Base-by-base conservation (phyloP, 2,797 vertebrate species). In the Thamnophis elegans region DNA sequence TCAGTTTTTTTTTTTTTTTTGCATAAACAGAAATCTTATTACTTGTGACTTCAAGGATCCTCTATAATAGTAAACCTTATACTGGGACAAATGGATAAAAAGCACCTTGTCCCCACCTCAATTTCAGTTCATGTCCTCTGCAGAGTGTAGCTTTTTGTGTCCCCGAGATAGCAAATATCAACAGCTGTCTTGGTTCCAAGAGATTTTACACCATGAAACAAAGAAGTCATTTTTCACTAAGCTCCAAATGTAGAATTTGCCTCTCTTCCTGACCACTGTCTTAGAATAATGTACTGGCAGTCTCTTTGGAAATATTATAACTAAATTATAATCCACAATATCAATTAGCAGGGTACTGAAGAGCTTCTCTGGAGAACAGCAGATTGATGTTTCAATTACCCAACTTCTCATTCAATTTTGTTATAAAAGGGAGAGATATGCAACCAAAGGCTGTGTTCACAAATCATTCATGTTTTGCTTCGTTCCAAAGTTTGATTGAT, bases 281-380 rank as follows among this genome's bases (percentile, higher is more conserved):
- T 26, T 85, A 60, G 47, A 85, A 20, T 92, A 59, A 53, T 26
- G 18, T 22, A 73, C 11, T 32, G 25, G 18, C 51, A 62, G 11
- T 90, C 22, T 87, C 53, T 87, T 47, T 36, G 60, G 11, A 86
- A 54, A 68, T 26, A 42, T 62, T 42, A 54, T 58, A 59, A 85
- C 13, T 26, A 92, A 82, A 85, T 56, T 86, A 36, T 82, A 92
- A 82, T 60, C 58, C 51, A 87, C 32, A 73, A 68, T 53, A 92
- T 87, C 82, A 73, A 68, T 90, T 92, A 87, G 59, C 28, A 59
- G 12, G 55, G 55, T 55, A 92, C 26, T 89, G 87, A 91, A 16
- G 51, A 87, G 32, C 32, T 87, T 87, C 26, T 88, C 78, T 53
- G 56, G 9, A 89, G 60, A 89, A 62, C 22, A 65, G 58, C 47